A percentile compares a stretch with the other conserved stretches of the same genome.
Conservation (phyloP, 2,888 invertebrate genomes). For the Apodemia hepburni region DNA sequence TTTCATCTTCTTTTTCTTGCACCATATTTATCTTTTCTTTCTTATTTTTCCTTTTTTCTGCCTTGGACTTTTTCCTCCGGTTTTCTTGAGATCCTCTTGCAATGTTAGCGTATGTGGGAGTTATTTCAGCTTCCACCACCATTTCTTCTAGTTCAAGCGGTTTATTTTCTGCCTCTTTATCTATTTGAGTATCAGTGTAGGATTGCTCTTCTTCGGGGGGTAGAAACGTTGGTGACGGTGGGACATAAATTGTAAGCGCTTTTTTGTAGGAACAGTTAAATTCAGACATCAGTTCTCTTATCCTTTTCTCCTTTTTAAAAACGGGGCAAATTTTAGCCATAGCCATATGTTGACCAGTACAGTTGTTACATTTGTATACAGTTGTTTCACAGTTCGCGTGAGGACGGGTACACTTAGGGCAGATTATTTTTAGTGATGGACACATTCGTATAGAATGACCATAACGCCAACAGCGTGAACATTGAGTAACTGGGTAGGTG, state of each 20-base stretch:
- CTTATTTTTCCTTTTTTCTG: no score
- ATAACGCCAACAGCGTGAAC: not conserved
- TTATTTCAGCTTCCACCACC: no score
- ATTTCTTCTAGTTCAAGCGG: no score
- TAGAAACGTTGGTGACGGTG: not conserved
- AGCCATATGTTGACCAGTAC: constrained; percentile 9
- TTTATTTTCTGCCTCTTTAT: not conserved
- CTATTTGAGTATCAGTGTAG: no score
- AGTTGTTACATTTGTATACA: constrained; percentile 15
- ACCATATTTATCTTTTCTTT: no score
- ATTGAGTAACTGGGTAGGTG: not conserved
- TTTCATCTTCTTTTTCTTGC: no score
- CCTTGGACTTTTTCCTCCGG: no score
- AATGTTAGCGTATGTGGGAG: no score
- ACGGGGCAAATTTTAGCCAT: constrained; percentile 9
- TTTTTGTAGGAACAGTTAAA: constrained; percentile 6
- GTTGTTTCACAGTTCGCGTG: constrained; percentile 15
- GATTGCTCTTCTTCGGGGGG: no score
- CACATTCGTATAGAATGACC: not conserved
- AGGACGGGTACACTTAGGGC: not conserved
- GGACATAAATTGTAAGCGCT: no score
- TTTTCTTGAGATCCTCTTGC: no score
- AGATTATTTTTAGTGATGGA: no score
- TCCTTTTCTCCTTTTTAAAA: constrained; percentile 14
- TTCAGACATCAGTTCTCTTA: constrained; percentile 9